A percentile compares a stretch with the other conserved stretches of the same genome.
Evolutionary conservation across 1,140 invertebrate genomes (phyloP).

Genomic region (Camponotus pennsylvanicus): DNA sequence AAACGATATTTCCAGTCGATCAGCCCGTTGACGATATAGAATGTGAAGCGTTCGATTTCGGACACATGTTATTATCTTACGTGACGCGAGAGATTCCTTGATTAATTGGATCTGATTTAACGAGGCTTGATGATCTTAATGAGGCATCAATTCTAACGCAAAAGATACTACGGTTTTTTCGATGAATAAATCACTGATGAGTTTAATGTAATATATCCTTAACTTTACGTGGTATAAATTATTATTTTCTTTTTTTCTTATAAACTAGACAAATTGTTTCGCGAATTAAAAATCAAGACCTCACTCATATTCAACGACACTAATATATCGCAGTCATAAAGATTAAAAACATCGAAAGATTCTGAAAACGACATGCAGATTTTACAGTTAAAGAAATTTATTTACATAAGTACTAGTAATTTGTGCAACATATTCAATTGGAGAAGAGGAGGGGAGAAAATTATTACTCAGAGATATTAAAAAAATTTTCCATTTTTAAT

Average conservation of each 20-base stretch:
- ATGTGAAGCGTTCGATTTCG: not conserved
- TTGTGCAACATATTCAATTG: not conserved
- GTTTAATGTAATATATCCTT: not conserved
- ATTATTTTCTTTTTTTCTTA: not conserved
- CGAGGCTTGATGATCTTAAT: conserved; percentile 24
- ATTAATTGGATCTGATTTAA: conserved; percentile 32
- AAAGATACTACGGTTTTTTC: not conserved
- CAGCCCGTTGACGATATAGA: not conserved
- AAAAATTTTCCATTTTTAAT: not conserved
- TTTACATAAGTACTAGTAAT: not conserved
- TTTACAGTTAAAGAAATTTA: not conserved
- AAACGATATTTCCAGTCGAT: not conserved
- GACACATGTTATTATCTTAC: not conserved
- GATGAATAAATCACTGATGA: conserved; percentile 14
- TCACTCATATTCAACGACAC: not conserved
- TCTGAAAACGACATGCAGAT: too few species aligned
- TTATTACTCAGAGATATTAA: not conserved
- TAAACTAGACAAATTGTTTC: not conserved
- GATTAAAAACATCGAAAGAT: not conserved
- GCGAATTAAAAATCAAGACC: not conserved
- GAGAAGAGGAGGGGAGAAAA: not conserved
- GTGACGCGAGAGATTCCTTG: conserved; percentile 5
- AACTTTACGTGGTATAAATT: not conserved
- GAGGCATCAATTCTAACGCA: conserved; percentile 3
- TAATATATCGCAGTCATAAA: not conserved